These are phyloP conservation scores for Heteronetta atricapilla DNA, from an alignment of 2,113 vertebrate genomes.

Conservation along the genomic window DNA sequence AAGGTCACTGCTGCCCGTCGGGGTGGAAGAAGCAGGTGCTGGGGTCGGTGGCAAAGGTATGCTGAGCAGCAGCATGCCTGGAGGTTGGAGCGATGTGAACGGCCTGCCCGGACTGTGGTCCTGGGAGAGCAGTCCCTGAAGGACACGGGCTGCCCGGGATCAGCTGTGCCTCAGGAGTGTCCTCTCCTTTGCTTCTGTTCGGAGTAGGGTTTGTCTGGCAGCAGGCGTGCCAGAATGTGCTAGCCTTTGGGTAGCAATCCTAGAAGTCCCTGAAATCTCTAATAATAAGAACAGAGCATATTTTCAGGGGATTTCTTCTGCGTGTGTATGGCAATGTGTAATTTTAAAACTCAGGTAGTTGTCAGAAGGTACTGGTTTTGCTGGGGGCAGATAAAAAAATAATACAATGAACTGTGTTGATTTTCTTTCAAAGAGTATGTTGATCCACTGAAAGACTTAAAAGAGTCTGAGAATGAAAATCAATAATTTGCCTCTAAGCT, in stretches of 20 bases:
- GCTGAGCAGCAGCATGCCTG: neutral
- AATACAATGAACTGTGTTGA: neutral
- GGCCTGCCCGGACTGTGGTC: neutral
- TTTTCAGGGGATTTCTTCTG: neutral
- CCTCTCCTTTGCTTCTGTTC: neutral
- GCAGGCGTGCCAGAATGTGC: neutral
- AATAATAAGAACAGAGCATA: neutral
- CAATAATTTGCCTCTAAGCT: neutral
- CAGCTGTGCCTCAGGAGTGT: neutral
- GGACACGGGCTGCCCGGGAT: neutral
- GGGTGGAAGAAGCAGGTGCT: constrained; percentile 38
- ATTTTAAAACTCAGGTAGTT: neutral
- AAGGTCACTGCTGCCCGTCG: constrained; percentile 38
- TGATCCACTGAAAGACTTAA: neutral
- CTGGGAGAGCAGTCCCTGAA: neutral
- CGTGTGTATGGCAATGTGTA: neutral
- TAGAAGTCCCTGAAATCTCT: neutral
- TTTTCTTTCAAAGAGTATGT: neutral
- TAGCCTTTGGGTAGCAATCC: too few relatives aligned
- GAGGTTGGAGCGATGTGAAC: neutral
- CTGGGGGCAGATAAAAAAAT: neutral
- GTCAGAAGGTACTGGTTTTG: neutral
- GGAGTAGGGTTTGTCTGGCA: neutral
- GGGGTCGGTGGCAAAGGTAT: neutral
- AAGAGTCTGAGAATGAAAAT: neutral